A percentile compares a stretch with the other conserved stretches of the same genome.
Evolutionary conservation across 2,888 invertebrate genomes (phyloP).

Genomic region (Archips xylosteana): DNA sequence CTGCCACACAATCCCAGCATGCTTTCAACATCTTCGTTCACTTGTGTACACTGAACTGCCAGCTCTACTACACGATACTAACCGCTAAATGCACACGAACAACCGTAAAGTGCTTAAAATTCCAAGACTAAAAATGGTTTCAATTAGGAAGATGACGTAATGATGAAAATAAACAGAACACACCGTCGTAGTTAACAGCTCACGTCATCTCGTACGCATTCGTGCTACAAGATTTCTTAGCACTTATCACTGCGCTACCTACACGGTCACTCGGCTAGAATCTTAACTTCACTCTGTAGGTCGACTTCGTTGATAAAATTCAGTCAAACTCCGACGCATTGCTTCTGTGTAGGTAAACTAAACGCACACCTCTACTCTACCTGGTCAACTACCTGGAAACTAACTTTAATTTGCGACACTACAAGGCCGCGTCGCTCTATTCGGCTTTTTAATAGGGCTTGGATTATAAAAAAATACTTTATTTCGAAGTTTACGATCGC

Average conservation of each 20-base stretch:
- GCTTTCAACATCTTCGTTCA: slow-evolving; percentile 72
- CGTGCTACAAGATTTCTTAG: slow-evolving; percentile 55
- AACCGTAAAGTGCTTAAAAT: slow-evolving; percentile 36
- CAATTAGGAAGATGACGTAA: slow-evolving; percentile 69
- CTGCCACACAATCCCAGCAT: slow-evolving; percentile 77
- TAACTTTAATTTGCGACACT: slow-evolving; percentile 17
- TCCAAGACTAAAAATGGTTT: slow-evolving; percentile 37
- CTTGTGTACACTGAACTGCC: slow-evolving; percentile 51
- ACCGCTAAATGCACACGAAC: slow-evolving; percentile 15
- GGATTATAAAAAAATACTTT: slow-evolving; percentile 22
- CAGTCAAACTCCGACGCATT: background rate
- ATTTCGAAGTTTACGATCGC: slow-evolving; percentile 16
- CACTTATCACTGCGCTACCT: slow-evolving; percentile 52
- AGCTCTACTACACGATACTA: slow-evolving; percentile 22
- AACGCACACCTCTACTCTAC: slow-evolving; percentile 24
- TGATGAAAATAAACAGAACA: slow-evolving; percentile 75
- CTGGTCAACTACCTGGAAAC: slow-evolving; percentile 25
- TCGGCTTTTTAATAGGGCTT: slow-evolving; percentile 21
- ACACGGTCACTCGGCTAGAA: slow-evolving; percentile 8
- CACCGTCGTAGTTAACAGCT: slow-evolving; percentile 67
- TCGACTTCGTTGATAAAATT: slow-evolving; percentile 12
- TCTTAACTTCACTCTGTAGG: slow-evolving; percentile 16
- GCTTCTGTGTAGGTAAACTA: slow-evolving; percentile 10
- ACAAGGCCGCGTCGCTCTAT: slow-evolving; percentile 13
- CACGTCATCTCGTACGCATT: slow-evolving; percentile 58